Conservation (phyloP, 2,113 vertebrate genomes). For the Herpetotheres cachinnans region DNA sequence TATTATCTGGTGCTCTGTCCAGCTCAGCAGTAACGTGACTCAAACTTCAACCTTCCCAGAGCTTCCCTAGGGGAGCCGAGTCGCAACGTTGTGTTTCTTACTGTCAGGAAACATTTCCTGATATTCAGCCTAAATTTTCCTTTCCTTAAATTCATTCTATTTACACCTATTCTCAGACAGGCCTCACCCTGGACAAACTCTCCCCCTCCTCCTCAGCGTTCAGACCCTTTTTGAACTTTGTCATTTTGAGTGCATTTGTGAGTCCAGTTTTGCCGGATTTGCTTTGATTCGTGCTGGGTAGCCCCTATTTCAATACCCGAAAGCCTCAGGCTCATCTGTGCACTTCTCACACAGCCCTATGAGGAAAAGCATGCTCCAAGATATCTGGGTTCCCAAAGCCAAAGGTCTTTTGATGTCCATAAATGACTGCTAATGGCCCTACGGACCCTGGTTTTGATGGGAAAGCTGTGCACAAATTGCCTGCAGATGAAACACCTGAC, state of each 20-base stretch:
- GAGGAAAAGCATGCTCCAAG: not conserved
- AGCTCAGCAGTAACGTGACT: conserved; percentile 1
- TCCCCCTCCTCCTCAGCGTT: not conserved
- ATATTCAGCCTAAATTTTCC: conserved; percentile 24
- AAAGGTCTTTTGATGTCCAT: not conserved
- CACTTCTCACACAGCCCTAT: not conserved
- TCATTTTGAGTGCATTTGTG: rapidly evolving
- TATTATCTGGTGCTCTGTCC: conserved; percentile 1
- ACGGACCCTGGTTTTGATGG: not conserved
- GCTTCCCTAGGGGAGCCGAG: not conserved
- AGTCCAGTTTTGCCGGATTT: not conserved
- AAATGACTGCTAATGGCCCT: not conserved
- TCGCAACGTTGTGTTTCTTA: not conserved
- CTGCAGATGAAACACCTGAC: not conserved
- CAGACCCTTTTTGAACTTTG: not conserved
- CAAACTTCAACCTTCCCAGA: not conserved
- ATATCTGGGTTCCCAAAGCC: not conserved
- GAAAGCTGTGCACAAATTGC: not conserved
- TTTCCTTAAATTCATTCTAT: conserved; percentile 32
- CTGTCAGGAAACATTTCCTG: conserved; percentile 30
- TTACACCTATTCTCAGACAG: not conserved
- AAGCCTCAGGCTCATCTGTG: not conserved
- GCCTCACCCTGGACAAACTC: not conserved
- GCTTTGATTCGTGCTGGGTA: not conserved
- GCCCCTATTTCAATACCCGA: rapidly evolving